phyloP scores from a whole-genome alignment of 2,113 vertebrate species.

The Grus americana region DNA sequence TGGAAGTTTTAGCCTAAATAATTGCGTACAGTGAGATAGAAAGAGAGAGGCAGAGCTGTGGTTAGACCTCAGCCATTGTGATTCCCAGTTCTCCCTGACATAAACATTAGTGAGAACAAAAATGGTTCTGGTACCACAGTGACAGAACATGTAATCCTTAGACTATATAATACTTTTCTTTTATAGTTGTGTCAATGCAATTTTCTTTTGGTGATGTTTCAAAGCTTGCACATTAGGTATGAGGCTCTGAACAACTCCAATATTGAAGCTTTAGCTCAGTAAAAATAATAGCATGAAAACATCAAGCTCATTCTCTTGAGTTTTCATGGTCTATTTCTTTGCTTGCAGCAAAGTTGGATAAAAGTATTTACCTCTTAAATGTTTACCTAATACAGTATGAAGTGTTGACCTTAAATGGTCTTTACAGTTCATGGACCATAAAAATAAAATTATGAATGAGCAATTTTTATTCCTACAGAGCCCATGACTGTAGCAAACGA shows the following conservation, averaged over 20 bases:
- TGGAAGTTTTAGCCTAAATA: background rate
- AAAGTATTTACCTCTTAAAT: constrained; percentile 78
- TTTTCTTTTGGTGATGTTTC: constrained; percentile 19
- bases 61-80: background rate
- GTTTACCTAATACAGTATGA: constrained; percentile 74
- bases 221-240: background rate
- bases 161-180: background rate
- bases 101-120: background rate
- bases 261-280: constrained; percentile 47
- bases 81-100: background rate
- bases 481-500: constrained; percentile 44
- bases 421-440: constrained; percentile 75
- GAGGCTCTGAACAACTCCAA: background rate
- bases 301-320: constrained; percentile 69
- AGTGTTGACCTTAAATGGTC: constrained; percentile 72
- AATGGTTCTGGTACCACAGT: background rate
- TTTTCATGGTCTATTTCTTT: constrained; percentile 78
- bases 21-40: background rate
- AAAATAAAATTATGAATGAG: constrained; percentile 67
- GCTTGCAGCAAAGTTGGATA: constrained; percentile 71
- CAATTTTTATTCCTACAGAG: constrained; percentile 70
- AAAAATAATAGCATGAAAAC: constrained; percentile 67
- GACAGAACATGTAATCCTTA: background rate
- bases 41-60: background rate
- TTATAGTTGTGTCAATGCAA: background rate